Evolutionary conservation across 2,888 invertebrate species (phyloP).

Genomic region (Cheiracanthium punctorium): DNA sequence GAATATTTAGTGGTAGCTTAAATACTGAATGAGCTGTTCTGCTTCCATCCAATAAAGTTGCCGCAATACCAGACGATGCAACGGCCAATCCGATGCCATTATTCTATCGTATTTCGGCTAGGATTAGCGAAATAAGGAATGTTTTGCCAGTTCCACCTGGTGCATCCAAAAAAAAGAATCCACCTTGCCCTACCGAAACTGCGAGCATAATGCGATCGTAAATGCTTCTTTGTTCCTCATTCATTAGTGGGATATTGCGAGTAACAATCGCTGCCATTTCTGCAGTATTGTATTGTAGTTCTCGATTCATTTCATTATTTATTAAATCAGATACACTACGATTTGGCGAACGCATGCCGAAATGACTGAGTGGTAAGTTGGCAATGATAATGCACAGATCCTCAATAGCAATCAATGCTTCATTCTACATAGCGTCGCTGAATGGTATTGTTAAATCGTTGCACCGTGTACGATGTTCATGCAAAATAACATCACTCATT

Average conservation of each 20-base stretch:
- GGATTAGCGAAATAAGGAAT: conserved; percentile 75
- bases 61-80: conserved; percentile 34
- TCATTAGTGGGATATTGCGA: conserved; percentile 19
- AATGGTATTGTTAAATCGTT: conserved; percentile 35
- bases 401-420: conserved; percentile 30
- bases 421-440: conserved; percentile 21
- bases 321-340: not conserved
- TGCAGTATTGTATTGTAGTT: conserved; percentile 4
- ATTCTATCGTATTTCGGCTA: conserved; percentile 74
- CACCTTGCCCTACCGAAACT: not conserved
- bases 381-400: conserved; percentile 23
- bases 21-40: conserved; percentile 68
- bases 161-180: conserved; percentile 74
- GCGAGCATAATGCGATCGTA: not conserved
- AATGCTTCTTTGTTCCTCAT: not conserved
- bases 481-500: conserved; percentile 31
- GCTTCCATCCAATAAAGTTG: conserved; percentile 67
- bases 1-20: conserved; percentile 62
- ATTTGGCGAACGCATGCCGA: not conserved
- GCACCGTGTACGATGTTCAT: conserved; percentile 37
- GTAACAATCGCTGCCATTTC: conserved; percentile 26
- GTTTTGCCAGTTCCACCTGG: conserved; percentile 77
- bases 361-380: not conserved
- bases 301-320: not conserved
- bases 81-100: conserved; percentile 49